Evolutionary conservation across 2,888 invertebrate genomes (phyloP), one percentile per base, ranked within the genome.

Genomic region (Torymus aiolomorphi): DNA sequence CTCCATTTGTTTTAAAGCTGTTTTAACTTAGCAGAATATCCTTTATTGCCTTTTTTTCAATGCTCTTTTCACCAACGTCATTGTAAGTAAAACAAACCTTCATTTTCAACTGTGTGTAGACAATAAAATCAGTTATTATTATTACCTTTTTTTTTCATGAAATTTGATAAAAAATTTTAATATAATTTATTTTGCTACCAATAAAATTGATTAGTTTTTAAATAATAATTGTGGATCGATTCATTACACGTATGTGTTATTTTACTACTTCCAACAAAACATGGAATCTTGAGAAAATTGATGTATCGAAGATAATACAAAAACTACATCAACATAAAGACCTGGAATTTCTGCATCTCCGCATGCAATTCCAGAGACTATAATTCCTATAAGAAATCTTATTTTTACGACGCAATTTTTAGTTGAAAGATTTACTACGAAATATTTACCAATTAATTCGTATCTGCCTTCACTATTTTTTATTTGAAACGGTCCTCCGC

Each of bases 401-500:
- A n/a, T 42, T 49, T 42, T 16, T 31, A n/a, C 12, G 18, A 18
- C 13, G 18, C 13, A 12, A 18, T 18, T 51, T 66, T 52, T 12
- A 10, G 16, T 24, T 20, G 8, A 20, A 20, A 1, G 0, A 14
- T 71, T 14, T 18, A 14, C 13, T 52, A 8, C 8, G 31, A 5
- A 31, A 31, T 49, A 18, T 14, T 79, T 57, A 82, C 84, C 84
- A 63, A 86, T 84, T 13, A 86, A 71, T 57, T 51, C 66, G 20
- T 66, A 66, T 59, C 51, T 66, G n/a, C 51, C 20, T 20, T 57
- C 57, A 5, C 12, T 13, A 16, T 75, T 66, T 16, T 51, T 11
- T 20, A 81, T 16, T 52, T 84, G 84, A 65, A 86, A 83, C 18
- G 86, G 86, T 13, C 85, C 85, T 14, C 85, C 85, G 31, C 85